Percentiles rank a stretch among this genome's conserved stretches.
phyloP scores from a whole-genome alignment of 1,140 invertebrate genomes.

The Diachasma alloeum region DNA sequence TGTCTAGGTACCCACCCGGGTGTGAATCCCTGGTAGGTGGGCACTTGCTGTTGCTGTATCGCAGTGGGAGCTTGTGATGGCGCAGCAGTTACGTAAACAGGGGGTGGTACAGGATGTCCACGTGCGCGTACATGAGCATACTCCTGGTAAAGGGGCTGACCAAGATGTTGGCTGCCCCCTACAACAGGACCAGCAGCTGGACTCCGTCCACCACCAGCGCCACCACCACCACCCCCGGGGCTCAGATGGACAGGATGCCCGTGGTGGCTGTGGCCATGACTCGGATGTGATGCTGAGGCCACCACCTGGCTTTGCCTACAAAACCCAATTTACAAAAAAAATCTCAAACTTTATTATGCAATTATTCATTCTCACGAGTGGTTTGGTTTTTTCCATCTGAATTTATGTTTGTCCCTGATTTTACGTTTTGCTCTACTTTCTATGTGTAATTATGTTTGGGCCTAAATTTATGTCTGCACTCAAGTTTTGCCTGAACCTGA shows the following conservation, averaged over 20 bases:
- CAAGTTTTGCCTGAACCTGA: too few species aligned
- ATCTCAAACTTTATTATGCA: constrained; percentile 37
- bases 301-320: constrained; percentile 63
- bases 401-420: too few species aligned
- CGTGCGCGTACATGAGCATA: constrained; percentile 61
- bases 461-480: too few species aligned
- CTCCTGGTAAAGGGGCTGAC: constrained; percentile 63
- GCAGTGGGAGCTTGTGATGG: constrained; percentile 58
- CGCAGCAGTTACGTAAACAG: constrained; percentile 62
- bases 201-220: constrained; percentile 56
- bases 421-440: too few species aligned
- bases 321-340: constrained; percentile 47
- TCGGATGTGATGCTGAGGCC: constrained; percentile 56
- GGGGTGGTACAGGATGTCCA: constrained; percentile 59
- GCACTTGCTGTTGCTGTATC: constrained; percentile 63
- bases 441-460: too few species aligned
- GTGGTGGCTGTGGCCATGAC: constrained; percentile 60
- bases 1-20: constrained; percentile 66
- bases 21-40: constrained; percentile 66
- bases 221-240: constrained; percentile 44
- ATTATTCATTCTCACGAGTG: constrained; percentile 25
- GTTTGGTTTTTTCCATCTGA: background rate
- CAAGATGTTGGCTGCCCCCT: constrained; percentile 58
- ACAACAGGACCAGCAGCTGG: constrained; percentile 53
- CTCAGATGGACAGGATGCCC: constrained; percentile 59